These are phyloP conservation scores for Troides aeacus DNA, from an alignment of 2,888 invertebrate genomes.

Conservation along the genomic window DNA sequence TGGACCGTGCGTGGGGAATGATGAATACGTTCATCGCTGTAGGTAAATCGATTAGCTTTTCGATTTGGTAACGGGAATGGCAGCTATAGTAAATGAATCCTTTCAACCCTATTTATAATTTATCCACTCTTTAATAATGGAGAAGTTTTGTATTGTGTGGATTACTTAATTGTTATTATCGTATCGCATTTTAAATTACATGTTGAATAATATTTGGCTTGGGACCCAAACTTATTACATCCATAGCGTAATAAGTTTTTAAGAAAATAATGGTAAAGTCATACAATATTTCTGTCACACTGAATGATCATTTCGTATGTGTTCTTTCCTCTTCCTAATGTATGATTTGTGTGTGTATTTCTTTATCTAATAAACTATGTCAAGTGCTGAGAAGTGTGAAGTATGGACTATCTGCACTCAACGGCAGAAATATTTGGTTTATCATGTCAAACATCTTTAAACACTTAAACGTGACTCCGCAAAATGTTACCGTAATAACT, in stretches of 20 bases:
- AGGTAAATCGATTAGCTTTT: slow-evolving; percentile 61
- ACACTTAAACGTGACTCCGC: slow-evolving; percentile 11
- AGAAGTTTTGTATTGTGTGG: background rate
- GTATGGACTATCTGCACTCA: slow-evolving; percentile 24
- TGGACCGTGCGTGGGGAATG: slow-evolving; percentile 47
- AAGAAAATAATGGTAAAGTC: no score
- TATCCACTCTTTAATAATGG: background rate
- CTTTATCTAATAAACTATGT: slow-evolving; percentile 28
- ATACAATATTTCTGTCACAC: background rate
- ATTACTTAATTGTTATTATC: background rate
- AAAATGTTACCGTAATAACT: slow-evolving; percentile 7
- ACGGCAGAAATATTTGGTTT: slow-evolving; percentile 28
- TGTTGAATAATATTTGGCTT: no score
- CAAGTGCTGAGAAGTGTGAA: slow-evolving; percentile 27
- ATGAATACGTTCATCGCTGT: slow-evolving; percentile 54
- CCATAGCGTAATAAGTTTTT: no score
- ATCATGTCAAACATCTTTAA: slow-evolving; percentile 24
- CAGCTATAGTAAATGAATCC: slow-evolving; percentile 15
- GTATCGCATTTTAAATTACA: no score
- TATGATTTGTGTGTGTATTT: slow-evolving; percentile 4
- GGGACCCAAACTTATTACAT: no score
- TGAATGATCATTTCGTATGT: background rate
- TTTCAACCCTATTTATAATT: background rate
- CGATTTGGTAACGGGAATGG: slow-evolving; percentile 17
- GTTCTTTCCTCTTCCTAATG: background rate